Conservation (phyloP, 35 echinoderm and acorn worm genomes). For the Ophioderma brevispina region DNA sequence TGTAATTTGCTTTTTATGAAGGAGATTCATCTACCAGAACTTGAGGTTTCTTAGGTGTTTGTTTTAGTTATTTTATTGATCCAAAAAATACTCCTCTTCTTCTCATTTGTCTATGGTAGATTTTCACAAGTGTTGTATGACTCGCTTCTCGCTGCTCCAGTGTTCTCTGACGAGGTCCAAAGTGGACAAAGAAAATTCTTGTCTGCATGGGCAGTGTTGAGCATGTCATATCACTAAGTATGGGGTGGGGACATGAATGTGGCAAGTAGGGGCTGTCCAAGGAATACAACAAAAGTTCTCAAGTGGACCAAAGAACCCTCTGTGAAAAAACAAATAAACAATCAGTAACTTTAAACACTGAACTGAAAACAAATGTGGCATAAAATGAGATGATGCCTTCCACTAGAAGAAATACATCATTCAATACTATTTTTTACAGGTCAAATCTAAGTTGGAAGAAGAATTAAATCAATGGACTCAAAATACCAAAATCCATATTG, state of each 20-base stretch:
- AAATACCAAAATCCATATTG: too few species aligned
- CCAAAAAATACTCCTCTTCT: not conserved
- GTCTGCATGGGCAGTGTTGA: not conserved
- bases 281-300: constrained; percentile 24
- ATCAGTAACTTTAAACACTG: too few species aligned
- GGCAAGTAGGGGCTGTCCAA: not conserved
- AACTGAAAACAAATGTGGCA: too few species aligned
- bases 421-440: too few species aligned
- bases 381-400: too few species aligned
- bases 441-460: too few species aligned
- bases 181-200: constrained; percentile 41
- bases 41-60: not conserved
- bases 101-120: not conserved
- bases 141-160: not conserved
- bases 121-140: constrained; percentile 15
- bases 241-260: not conserved
- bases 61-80: not conserved
- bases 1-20: not conserved
- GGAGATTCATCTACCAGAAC: not conserved
- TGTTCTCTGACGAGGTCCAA: not conserved
- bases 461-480: too few species aligned
- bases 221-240: not conserved
- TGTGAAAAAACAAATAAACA: not conserved
- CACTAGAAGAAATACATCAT: too few species aligned
- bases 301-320: constrained; percentile 15